phyloP scores from a whole-genome alignment of 2,888 invertebrate species.

The Trichacis sp. region DNA sequence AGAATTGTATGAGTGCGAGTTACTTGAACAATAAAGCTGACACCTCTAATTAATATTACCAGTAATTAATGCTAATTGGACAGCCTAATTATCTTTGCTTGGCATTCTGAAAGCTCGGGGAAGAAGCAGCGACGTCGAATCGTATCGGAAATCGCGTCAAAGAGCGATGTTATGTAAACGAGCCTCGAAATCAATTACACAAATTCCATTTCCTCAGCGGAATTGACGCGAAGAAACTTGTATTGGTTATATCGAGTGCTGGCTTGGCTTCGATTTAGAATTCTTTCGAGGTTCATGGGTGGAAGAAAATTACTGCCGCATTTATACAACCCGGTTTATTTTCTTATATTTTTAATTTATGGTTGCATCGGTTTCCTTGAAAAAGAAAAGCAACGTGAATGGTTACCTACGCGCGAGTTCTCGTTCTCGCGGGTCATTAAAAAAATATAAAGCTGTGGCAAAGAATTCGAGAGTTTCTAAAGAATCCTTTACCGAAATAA shows the following conservation, averaged over 20 bases:
- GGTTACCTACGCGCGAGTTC: no score
- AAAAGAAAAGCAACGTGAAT: background rate
- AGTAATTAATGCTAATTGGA: constrained; percentile 59
- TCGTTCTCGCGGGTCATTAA: no score
- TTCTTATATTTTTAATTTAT: no score
- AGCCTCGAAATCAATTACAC: constrained; percentile 10
- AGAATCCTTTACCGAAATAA: no score
- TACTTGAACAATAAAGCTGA: constrained; percentile 46
- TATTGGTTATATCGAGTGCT: background rate
- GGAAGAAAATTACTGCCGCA: background rate
- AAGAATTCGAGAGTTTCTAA: no score
- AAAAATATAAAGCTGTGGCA: no score
- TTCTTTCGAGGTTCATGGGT: background rate
- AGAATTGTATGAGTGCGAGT: background rate
- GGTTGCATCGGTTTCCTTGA: no score
- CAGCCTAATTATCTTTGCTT: constrained; percentile 45
- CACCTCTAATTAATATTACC: constrained; percentile 53
- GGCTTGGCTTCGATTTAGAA: background rate
- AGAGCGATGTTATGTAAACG: constrained; percentile 11
- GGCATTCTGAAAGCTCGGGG: background rate
- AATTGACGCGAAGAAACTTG: background rate
- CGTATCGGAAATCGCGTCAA: constrained; percentile 14
- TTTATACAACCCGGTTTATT: no score
- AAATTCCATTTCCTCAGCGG: no score
- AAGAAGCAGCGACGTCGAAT: constrained; percentile 15